These are phyloP conservation scores for Pardosa pseudoannulata DNA, from an alignment of 2,888 invertebrate genomes.

Conservation along the genomic window DNA sequence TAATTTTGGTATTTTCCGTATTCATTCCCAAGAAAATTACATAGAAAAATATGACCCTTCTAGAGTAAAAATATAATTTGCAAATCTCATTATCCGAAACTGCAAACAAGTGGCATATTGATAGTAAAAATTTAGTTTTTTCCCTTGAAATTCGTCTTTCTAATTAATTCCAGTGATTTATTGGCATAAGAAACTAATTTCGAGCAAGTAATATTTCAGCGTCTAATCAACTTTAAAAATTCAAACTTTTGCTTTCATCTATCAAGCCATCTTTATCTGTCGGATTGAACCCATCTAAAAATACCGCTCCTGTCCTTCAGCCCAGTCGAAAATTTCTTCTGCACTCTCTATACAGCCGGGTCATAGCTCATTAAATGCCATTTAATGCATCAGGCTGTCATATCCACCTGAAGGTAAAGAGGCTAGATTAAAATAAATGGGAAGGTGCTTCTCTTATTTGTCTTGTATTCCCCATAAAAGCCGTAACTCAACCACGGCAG, in stretches of 20 bases:
- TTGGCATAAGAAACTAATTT: constrained; percentile 2
- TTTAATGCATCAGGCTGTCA: constrained; percentile 50
- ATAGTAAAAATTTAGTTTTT: not conserved
- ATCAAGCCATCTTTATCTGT: too few relatives aligned
- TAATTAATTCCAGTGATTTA: not conserved
- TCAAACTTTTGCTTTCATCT: not conserved
- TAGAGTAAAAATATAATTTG: too few relatives aligned
- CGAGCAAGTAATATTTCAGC: not conserved
- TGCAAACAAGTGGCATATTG: too few relatives aligned
- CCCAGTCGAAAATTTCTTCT: constrained; percentile 5
- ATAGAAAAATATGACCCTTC: too few relatives aligned
- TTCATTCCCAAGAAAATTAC: too few relatives aligned
- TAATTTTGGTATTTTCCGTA: too few relatives aligned
- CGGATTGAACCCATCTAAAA: not conserved
- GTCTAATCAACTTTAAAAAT: not conserved
- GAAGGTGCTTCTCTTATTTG: constrained; percentile 2
- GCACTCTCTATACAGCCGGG: not conserved
- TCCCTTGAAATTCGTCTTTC: not conserved
- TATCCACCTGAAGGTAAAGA: constrained; percentile 36
- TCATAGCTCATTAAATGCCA: constrained; percentile 27
- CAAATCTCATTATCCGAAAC: too few relatives aligned
- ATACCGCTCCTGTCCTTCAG: not conserved
- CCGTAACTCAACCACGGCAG: constrained; percentile 22
- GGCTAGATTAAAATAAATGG: constrained; percentile 26
- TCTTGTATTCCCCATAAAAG: constrained; percentile 2